Base-by-base conservation (phyloP, 2,797 vertebrate genomes). In the Sebastes iracundus region DNA sequence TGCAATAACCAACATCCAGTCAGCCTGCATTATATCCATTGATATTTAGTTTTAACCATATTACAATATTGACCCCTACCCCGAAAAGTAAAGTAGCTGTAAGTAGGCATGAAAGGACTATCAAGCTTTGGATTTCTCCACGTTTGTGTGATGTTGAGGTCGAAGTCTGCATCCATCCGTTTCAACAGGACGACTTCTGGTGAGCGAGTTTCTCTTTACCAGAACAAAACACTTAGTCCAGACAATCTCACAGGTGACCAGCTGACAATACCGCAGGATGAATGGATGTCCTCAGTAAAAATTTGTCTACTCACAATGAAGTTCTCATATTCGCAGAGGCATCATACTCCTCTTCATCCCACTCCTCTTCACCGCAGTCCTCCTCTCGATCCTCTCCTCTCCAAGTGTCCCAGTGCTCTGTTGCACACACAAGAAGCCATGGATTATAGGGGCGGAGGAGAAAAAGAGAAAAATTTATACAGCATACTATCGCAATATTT, bases 141-240 rank as follows among this genome's bases (percentile, higher is more conserved):
- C 28, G 18, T 33, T 12, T 5, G 12, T 13, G 22, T 25, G 23
- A 56, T 56, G 62, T 75, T 93, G 42, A 97, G 97, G 88, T 98
- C 95, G 1, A 96, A 98, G 88, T 99, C 97, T 0, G 96, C 97
- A 0, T 99, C 98, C 98, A 99, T 99, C 98, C 98, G 69, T 46
- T 75, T 60, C 1, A 32, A 82, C 7, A 35, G 2, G 10, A 35
- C 0, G 4, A 38, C 55, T 4, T 46, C 32, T 1, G 10, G 25
- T 71, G 6, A 78, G 12, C 0, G 4, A 8, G 13, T 59, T 52
- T 59, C 13, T 75, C 16, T 68, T 53, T 2, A 56, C 12, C 8
- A 49, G 13, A 59, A 22, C n/a, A 30, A 56, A 22, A 38, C 20
- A 4, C 8, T n/a, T 42, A 0, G 38, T 42, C 38, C 16, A 12